Evolutionary conservation across 2,797 vertebrate species (phyloP), one percentile per base, ranked within the genome.

Genomic region (Lacerta viridis): DNA sequence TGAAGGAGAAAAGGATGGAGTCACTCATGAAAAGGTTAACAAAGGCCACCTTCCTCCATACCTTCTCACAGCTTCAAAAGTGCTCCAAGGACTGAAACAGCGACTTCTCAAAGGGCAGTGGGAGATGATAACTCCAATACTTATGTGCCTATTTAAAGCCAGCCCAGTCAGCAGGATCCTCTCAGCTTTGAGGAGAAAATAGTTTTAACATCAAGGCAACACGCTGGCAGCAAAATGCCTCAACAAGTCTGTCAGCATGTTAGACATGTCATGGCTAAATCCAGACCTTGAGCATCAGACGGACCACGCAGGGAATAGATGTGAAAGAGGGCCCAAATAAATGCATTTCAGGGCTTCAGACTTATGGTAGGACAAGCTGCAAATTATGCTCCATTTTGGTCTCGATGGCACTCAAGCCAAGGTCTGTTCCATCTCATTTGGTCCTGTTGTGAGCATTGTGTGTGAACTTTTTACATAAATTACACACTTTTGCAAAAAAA

Each of bases 111-210:
- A 88, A 88, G 83, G 88, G 89, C 90, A 87, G 92, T 71, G 88
- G 88, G 90, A 92, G 92, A 90, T 91, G 93, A 94, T 93, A 92
- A 92, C 90, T 0, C 3, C 90, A 87, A 66, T 80, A 85, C 83
- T 90, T 41, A 90, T 86, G 79, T 88, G 91, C 86, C 95, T 95
- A 93, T 93, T 93, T 84, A 93, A 94, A 94, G 91, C 93, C 86
- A 88, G 91, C 86, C 69, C 90, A 25, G 89, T 36, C 20, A 0
- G 88, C 84, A 80, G 87, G 89, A 87, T 80, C 82, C 6, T 0
- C n/a, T 46, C 72, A 13, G 83, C 50, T 91, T 90, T 91, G 88
- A 5, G 0, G 81, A 83, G 92, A 0, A 43, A 87, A 75, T 1
- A 80, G 2, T 61, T 80, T 85, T 87, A n/a, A 69, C 41, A 23